A percentile compares a stretch with the other conserved stretches of the same genome.
These are phyloP conservation scores for Sebastes oblongus DNA, from an alignment of 2,797 vertebrate species.

Conservation along the genomic window DNA sequence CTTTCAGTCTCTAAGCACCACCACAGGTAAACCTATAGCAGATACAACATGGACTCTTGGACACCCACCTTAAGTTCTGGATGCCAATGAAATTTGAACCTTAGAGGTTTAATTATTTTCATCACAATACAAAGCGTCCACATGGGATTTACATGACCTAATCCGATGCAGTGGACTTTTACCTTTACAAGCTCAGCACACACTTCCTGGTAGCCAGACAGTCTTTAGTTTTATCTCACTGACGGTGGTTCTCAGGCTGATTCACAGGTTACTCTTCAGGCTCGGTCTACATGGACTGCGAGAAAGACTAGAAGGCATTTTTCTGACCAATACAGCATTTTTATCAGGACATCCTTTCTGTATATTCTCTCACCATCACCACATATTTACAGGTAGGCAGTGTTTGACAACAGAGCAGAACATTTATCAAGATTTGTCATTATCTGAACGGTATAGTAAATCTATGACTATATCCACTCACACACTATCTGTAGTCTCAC, in stretches of 20 bases:
- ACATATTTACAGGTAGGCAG: constrained; percentile 45
- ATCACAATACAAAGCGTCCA: not conserved
- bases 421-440: not conserved
- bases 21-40: not conserved
- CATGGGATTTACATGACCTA: not conserved
- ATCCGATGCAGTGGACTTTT: constrained; percentile 64
- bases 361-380: not conserved
- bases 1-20: not conserved
- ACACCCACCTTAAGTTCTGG: not conserved
- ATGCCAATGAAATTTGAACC: not conserved
- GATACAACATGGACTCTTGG: not conserved
- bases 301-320: not conserved
- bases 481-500: not conserved
- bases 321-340: not conserved
- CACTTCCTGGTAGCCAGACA: constrained; percentile 61
- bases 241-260: not conserved
- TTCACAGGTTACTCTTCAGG: constrained; percentile 1
- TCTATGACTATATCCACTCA: not conserved
- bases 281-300: not conserved
- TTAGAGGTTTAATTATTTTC: constrained; percentile 1
- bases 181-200: constrained; percentile 30
- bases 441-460: not conserved
- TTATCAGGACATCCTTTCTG: not conserved
- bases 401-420: not conserved
- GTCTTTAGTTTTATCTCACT: not conserved